phyloP scores from a whole-genome alignment of 2,797 vertebrate species.

The Sebastes ruberrimus region DNA sequence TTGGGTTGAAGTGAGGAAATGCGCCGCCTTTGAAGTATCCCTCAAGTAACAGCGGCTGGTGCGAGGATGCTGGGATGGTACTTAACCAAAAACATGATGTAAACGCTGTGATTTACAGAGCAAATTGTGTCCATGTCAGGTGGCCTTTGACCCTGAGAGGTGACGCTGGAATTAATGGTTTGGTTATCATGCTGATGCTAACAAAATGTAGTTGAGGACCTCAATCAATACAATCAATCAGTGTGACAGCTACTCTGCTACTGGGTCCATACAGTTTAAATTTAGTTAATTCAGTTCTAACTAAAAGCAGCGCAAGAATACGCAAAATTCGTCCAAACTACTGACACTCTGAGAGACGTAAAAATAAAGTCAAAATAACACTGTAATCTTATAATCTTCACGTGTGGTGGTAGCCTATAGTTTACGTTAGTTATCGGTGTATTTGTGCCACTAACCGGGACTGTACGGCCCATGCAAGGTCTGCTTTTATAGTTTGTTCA shows the following conservation, averaged over 20 bases:
- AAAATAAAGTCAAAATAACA: no score
- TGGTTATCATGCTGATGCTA: constrained; percentile 1
- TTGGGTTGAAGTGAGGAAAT: constrained; percentile 63
- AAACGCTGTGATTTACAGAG: constrained; percentile 10
- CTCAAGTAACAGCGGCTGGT: constrained; percentile 28
- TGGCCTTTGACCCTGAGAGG: constrained; percentile 27
- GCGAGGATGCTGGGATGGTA: neutral
- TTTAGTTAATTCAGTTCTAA: no score
- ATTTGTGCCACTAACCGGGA: no score
- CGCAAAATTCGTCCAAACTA: neutral
- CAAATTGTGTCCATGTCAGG: neutral
- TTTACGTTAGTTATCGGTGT: no score
- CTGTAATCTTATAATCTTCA: no score
- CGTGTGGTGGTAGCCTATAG: no score
- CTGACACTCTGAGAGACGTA: no score
- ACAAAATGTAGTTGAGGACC: neutral
- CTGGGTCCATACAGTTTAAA: no score
- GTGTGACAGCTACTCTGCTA: neutral
- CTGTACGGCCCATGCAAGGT: no score
- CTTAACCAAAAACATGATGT: constrained; percentile 2
- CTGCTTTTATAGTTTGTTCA: no score
- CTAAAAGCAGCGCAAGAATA: neutral
- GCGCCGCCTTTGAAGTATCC: constrained; percentile 59
- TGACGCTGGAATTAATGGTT: neutral
- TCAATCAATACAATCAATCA: constrained; percentile 3